Evolutionary conservation across 1,140 invertebrate genomes (phyloP), one percentile per base, ranked within the genome.

Genomic region (Drosophila melanogaster): DNA sequence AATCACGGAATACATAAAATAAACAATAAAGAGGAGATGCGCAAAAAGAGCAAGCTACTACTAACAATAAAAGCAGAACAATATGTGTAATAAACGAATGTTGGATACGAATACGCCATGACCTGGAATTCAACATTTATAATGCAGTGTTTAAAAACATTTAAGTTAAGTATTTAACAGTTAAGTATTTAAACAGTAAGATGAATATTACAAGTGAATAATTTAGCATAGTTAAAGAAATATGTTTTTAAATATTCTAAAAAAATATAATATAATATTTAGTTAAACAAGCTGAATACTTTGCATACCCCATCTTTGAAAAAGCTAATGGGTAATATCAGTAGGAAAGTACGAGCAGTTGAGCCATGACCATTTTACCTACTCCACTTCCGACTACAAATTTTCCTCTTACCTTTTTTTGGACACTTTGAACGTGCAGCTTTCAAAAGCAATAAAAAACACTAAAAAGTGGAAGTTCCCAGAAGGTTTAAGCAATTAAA

Each of bases 1-100:
- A 74, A 55, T 50, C 75, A 76, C 47, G 57, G 56, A 72, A 56
- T 40, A 69, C 54, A 65, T 14, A 79, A 85, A 60, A 67, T 38
- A 73, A 70, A 86, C 77, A 85, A 86, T 62, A 66, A 74, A 86
- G 56, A 61, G 62, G 55, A 70, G 73, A 61, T 49, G 44, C 37
- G 38, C 62, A 69, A 74, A 73, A 73, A 73, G 19, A 70, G 12
- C 65, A 38, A 33, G 41, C n/a, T n/a, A 3, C 40, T 26, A 55
- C 24, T 33, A 62, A 61, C 67, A 61, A 62, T 54, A 73, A 74
- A 75, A 51, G 40, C 49, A 24, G 40, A 65, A 40, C 19, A 37
- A 64, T 57, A 57, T 14, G 14, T 14, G 49, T 19, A 35, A 22
- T 35, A 24, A 12, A 10, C 4, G 4, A 4, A 5, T 12, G n/a